Percentiles rank a stretch among this genome's conserved stretches.
Conservation (phyloP, 2,113 vertebrate genomes). For the Girardinichthys multiradiatus region DNA sequence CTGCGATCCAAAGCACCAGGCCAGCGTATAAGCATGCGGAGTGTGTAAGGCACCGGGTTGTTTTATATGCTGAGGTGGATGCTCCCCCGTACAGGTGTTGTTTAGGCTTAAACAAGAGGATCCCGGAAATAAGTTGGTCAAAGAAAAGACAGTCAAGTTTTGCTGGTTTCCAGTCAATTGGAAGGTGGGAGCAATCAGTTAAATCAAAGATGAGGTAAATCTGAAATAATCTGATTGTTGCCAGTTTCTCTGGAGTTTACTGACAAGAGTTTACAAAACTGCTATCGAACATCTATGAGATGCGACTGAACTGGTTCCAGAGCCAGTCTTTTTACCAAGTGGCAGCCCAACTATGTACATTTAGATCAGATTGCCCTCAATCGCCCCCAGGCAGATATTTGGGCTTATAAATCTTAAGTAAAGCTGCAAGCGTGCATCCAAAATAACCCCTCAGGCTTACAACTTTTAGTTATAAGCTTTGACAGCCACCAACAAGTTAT, state of each 20-base stretch:
- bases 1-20: constrained; percentile 83
- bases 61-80: constrained; percentile 83
- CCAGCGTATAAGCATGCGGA: constrained; percentile 86
- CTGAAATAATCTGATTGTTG: constrained; percentile 77
- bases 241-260: constrained; percentile 73
- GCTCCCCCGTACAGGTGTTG: constrained; percentile 76
- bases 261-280: constrained; percentile 78
- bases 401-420: constrained; percentile 53
- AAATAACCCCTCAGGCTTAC: constrained; percentile 36
- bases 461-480: constrained; percentile 14
- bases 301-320: constrained; percentile 71
- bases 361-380: constrained; percentile 60
- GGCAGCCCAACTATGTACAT: constrained; percentile 76
- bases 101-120: constrained; percentile 68
- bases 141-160: constrained; percentile 65
- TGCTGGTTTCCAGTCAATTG: constrained; percentile 78
- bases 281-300: constrained; percentile 79
- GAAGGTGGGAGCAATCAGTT: constrained; percentile 69
- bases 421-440: constrained; percentile 44
- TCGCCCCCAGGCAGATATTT: constrained; percentile 45
- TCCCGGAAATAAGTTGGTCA: constrained; percentile 67
- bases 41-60: constrained; percentile 87
- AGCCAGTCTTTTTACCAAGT: constrained; percentile 71
- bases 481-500: constrained; percentile 18
- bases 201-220: constrained; percentile 75